These are phyloP conservation scores for Crocallis elinguaria DNA, from an alignment of 2,888 invertebrate genomes.

Conservation along the genomic window DNA sequence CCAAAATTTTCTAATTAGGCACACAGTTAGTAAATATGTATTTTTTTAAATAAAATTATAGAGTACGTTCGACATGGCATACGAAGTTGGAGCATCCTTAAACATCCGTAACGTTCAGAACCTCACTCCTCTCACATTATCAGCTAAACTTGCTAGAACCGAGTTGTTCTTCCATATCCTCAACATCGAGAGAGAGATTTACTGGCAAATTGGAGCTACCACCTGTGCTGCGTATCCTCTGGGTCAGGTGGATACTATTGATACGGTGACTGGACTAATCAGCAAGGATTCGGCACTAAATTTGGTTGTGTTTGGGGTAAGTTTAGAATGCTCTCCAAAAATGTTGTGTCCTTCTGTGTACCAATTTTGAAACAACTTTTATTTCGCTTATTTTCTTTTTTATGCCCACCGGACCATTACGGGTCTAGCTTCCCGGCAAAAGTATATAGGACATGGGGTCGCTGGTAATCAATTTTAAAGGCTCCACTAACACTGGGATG, in stretches of 20 bases:
- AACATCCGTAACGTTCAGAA: conserved; percentile 93
- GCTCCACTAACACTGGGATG: too few relatives aligned
- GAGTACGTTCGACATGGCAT: conserved; percentile 97
- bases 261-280: conserved; percentile 95
- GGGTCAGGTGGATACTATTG: conserved; percentile 97
- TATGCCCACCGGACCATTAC: too few relatives aligned
- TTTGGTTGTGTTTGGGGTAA: conserved; percentile 97
- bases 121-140: conserved; percentile 95
- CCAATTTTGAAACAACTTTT: too few relatives aligned
- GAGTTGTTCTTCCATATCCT: conserved; percentile 99
- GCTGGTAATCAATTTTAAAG: too few relatives aligned
- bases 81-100: conserved; percentile 96
- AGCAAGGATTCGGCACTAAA: conserved; percentile 97
- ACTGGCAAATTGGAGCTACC: conserved; percentile 98
- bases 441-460: too few relatives aligned
- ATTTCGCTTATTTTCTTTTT: too few relatives aligned
- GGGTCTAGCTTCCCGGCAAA: too few relatives aligned
- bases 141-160: conserved; percentile 96
- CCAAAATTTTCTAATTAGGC: too few relatives aligned
- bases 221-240: conserved; percentile 99
- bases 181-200: conserved; percentile 97
- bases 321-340: too few relatives aligned
- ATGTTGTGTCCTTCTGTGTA: too few relatives aligned
- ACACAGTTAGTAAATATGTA: too few relatives aligned
- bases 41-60: conserved; percentile 53